Percentiles rank a stretch among this genome's conserved stretches.
Conservation (phyloP, 2,113 vertebrate species). For the Brienomyrus brachyistius region DNA sequence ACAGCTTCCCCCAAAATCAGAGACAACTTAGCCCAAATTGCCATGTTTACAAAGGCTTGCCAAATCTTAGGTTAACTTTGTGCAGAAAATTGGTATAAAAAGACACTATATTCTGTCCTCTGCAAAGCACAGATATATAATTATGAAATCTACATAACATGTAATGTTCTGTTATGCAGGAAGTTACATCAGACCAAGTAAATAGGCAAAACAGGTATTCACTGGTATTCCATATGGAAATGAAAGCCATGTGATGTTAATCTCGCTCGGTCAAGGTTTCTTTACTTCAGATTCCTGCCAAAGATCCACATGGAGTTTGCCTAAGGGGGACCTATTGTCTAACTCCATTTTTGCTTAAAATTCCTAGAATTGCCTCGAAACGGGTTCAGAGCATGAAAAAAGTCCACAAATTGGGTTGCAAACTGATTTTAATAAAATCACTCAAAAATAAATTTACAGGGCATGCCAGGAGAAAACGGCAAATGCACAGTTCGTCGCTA, state of each 20-base stretch:
- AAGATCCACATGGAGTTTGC: neutral
- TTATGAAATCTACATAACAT: neutral
- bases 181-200: neutral
- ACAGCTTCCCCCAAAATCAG: neutral
- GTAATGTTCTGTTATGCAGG: neutral
- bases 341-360: too few relatives aligned
- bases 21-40: neutral
- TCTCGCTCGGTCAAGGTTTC: neutral
- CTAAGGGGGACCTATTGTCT: too few relatives aligned
- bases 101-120: neutral
- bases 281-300: neutral
- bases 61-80: neutral
- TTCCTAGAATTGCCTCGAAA: too few relatives aligned
- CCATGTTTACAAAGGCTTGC: neutral
- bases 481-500: neutral
- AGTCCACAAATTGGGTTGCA: neutral
- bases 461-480: neutral
- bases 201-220: neutral
- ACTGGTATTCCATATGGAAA: neutral
- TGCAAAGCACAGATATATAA: neutral
- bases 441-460: neutral
- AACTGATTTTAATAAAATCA: neutral
- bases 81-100: neutral
- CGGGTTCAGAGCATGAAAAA: neutral
- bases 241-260: neutral